phyloP scores from a whole-genome alignment of 2,888 invertebrate genomes.

The Nomada hirtipes region DNA sequence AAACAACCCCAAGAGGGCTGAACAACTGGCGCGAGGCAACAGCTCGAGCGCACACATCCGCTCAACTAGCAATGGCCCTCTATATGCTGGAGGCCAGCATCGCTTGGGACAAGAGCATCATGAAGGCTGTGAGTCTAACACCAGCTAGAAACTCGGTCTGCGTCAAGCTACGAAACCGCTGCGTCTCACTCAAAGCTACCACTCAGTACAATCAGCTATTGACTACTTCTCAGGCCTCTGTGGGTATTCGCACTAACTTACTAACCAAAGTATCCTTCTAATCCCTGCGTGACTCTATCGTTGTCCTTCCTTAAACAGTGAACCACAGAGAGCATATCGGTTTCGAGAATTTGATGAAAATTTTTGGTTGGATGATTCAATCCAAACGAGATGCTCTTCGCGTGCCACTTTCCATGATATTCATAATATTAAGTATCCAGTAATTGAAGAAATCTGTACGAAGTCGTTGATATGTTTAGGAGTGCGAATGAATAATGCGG shows the following conservation, averaged over 20 bases:
- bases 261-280: conserved; percentile 77
- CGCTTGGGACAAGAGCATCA: conserved; percentile 99
- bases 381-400: conserved; percentile 62
- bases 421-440: conserved; percentile 11
- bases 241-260: conserved; percentile 84
- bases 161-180: conserved; percentile 83
- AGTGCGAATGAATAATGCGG: conserved; percentile 65
- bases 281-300: conserved; percentile 58
- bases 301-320: conserved; percentile 55
- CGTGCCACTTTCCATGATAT: conserved; percentile 45
- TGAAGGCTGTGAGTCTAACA: conserved; percentile 96
- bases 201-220: conserved; percentile 83
- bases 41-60: conserved; percentile 92
- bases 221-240: conserved; percentile 83
- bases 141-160: conserved; percentile 83
- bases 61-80: conserved; percentile 95
- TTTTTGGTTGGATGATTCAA: conserved; percentile 3
- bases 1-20: conserved; percentile 91
- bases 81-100: conserved; percentile 96
- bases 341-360: conserved; percentile 49
- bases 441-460: conserved; percentile 25
- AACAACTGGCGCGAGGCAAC: conserved; percentile 96
- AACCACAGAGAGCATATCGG: conserved; percentile 68
- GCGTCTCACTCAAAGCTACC: conserved; percentile 83
- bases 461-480: conserved; percentile 13